Evolutionary conservation across 2,888 invertebrate genomes (phyloP), one percentile per base, ranked within the genome.

Genomic region (Apodemia zela): DNA sequence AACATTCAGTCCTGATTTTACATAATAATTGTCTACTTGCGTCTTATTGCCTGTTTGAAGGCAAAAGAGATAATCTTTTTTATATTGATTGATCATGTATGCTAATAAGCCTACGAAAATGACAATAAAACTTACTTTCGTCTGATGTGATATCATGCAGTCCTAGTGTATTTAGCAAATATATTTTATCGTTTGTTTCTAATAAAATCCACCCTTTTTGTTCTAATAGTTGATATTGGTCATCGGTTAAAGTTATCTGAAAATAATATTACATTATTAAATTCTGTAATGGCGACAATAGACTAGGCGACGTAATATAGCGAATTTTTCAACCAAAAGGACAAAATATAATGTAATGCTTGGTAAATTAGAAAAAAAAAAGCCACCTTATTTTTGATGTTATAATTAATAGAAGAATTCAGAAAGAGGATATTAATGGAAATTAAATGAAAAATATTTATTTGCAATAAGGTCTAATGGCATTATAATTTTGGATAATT

Each of bases 161-260:
- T 33, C 90, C 89, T 59, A 81, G 71, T 51, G 83, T 78, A 66
- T 90, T 85, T 45, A 90, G 77, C 5, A 89, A 73, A 75, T 77
- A 89, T 67, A 83, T 75, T 77, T 84, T 89, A 38, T 87, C 82
- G 71, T 78, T 81, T 11, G 77, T 76, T 69, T 89, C 85, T 25
- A 91, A 71, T 63, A 89, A 70, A 61, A 90, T 78, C 89, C 88
- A 89, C n/a, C 90, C 90, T 71, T 85, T 90, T 66, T 83, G 76
- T 71, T 90, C 83, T 47, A 90, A 71, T 67, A 78, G 75, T 65
- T 80, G 80, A 71, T 85, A 90, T 65, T 89, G 89, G 51, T 84
- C 84, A 73, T 90, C 86, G 68, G 75, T 85, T 65, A 91, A 71
- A 35, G 87, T 89, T 70, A 91, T 85, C 90, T 84, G 69, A 51